These are phyloP conservation scores for Dolichopus griseipennis DNA, from an alignment of 2,888 invertebrate species.

Conservation along the genomic window DNA sequence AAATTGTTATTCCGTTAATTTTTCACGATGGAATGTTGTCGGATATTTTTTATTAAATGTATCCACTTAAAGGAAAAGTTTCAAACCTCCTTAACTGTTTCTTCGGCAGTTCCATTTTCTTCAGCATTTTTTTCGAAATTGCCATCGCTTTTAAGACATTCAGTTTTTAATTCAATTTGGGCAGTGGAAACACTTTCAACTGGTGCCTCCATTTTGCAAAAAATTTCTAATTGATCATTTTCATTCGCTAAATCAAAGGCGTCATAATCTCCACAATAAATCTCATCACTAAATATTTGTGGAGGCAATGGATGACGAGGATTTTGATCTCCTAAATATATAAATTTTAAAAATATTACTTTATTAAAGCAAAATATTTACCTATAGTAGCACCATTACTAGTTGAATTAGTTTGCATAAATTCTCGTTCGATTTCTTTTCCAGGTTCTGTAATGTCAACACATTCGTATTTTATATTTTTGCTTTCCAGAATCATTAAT, in stretches of 20 bases:
- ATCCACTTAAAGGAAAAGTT: constrained; percentile 16
- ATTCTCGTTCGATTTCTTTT: constrained; percentile 76
- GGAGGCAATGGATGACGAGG: constrained; percentile 80
- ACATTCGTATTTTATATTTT: constrained; percentile 77
- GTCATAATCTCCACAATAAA: constrained; percentile 85
- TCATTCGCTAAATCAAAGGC: constrained; percentile 87
- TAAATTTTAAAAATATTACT: neutral
- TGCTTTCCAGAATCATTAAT: constrained; percentile 85
- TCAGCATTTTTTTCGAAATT: constrained; percentile 40
- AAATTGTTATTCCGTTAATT: constrained; percentile 12
- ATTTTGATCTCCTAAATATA: constrained; percentile 54
- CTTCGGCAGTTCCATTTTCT: constrained; percentile 31
- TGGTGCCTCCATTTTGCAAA: constrained; percentile 61
- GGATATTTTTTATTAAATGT: constrained; percentile 11
- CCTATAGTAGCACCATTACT: constrained; percentile 64
- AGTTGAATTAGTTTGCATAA: constrained; percentile 83
- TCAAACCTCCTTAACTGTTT: constrained; percentile 30
- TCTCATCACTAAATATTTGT: constrained; percentile 86
- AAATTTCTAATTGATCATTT: constrained; percentile 78
- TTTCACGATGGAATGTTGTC: constrained; percentile 14
- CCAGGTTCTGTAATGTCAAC: constrained; percentile 95
- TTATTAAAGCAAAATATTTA: constrained; percentile 14
- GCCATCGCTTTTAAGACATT: constrained; percentile 34
- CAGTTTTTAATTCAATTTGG: constrained; percentile 42
- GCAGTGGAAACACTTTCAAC: constrained; percentile 46